Base-by-base conservation (phyloP, 2,113 vertebrate species). In the Etheostoma spectabile region DNA sequence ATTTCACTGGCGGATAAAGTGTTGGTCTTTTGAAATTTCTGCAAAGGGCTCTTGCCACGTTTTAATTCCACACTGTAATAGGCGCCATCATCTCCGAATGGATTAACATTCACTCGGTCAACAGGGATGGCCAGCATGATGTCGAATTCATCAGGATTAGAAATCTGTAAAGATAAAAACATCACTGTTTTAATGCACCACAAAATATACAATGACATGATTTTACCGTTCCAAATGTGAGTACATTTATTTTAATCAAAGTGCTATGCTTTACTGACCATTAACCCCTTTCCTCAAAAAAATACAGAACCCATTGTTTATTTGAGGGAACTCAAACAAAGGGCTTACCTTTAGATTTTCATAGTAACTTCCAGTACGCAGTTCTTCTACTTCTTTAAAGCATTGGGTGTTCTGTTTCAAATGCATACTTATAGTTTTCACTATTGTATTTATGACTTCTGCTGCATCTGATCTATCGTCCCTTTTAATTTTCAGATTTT, bases 361-460 rank as follows among this genome's bases (percentile, higher is more conserved):
- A 80, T 94, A 95, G 81, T 94, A 93, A 76, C 94, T 95, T 67
- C 94, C 94, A n/a, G 94, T 94, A 8, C 0, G 33, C 42, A 94
- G 59, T 0, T 5, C 0, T 4, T 69, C 6, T 6, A 93, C 78
- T 0, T 85, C n/a, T 59, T 63, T 69, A 63, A 94, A 94, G 69
- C 42, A 86, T 3, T 13, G 0, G 0, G 77, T 72, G 0, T 62
- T 55, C 0, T 42, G 0, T 85, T 82, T 85, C n/a, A 95, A 33
- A 67, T 93, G 62, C 3, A 0, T 3, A 1, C 71, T 38, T 18
- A 94, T 85, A 15, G 1, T 3, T 0, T 0, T 5, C 18, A 24
- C 51, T 3, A 93, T 69, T 0, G 7, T 0, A 59, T 94, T 95
- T 13, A 94, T 56, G 11, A 82, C 53, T 16, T 15, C 0, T 22